Evolutionary conservation across 2,113 vertebrate genomes (phyloP), one percentile per base, ranked within the genome.

Genomic region (Gymnocephalus cernua): DNA sequence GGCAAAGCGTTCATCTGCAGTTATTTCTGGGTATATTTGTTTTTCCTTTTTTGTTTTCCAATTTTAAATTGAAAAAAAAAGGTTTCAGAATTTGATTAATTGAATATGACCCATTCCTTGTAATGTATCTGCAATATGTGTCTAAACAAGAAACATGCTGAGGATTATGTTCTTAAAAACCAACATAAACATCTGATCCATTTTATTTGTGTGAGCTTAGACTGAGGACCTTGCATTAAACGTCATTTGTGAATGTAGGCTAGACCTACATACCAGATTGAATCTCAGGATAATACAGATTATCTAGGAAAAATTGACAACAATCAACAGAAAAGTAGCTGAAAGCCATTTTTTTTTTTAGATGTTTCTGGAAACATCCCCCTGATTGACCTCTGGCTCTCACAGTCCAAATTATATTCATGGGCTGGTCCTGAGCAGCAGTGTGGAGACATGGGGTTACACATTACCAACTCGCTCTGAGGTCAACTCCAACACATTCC

Each of bases 371-470:
- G 14, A 41, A 47, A 51, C 61, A 77, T 54, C 32, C 16, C 57
- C 15, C 45, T 3, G 27, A 35, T 14, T 63, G 77, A 83, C 79
- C 80, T 84, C 27, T 59, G 9, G 13, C 48, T 82, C 67, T 68
- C 70, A 69, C 48, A 58, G 47, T 68, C 47, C 50, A 38, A 88
- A 91, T 85, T 82, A 92, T 89, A 90, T 93, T 91, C 88, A 92
- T 65, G 48, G 25, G 13, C 41, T 61, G 72, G 25, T 82, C 66
- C 71, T 56, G 77, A 70, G 70, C 54, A 84, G 84, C 84, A 74
- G 82, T 88, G 89, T 54, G 75, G 71, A 73, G 80, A 66, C 73
- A 41, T 9, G 35, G 58, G 87, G 77, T 94, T 94, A 94, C 79
- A 91, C 85, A 93, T 94, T 94, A 92, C 80, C 64, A 8, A 41